A percentile compares a stretch with the other conserved stretches of the same genome.
phyloP scores from a whole-genome alignment of 1,140 invertebrate genomes.

The Propsilocerus akamusi region DNA sequence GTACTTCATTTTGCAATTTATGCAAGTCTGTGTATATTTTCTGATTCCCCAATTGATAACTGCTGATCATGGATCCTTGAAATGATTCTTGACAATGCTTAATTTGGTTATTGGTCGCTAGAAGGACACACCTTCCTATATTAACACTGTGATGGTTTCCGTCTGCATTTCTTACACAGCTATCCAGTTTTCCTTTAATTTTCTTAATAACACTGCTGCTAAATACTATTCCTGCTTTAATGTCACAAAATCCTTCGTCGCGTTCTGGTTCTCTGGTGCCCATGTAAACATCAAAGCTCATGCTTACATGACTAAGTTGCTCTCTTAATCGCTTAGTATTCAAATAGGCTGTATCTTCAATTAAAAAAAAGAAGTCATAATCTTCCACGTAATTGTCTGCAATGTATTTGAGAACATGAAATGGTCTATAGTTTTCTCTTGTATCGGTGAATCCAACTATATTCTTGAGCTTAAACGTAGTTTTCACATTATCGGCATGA shows the following conservation, averaged over 20 bases:
- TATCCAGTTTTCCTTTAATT: constrained; percentile 54
- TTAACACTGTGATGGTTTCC: constrained; percentile 61
- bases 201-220: constrained; percentile 57
- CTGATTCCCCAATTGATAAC: constrained; percentile 31
- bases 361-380: constrained; percentile 79
- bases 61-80: constrained; percentile 26
- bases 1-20: constrained; percentile 20
- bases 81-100: constrained; percentile 31
- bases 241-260: constrained; percentile 18
- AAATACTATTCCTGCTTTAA: constrained; percentile 52
- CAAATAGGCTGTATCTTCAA: constrained; percentile 63
- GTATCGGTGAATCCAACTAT: constrained; percentile 68
- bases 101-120: constrained; percentile 41
- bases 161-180: constrained; percentile 68
- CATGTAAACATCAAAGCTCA: constrained; percentile 62
- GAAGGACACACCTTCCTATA: constrained; percentile 60
- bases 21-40: constrained; percentile 30
- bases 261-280: constrained; percentile 29
- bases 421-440: constrained; percentile 48
- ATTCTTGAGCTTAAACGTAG: constrained; percentile 49
- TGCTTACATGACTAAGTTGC: constrained; percentile 55
- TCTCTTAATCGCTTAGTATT: constrained; percentile 48
- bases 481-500: constrained; percentile 38
- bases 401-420: constrained; percentile 76
- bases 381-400: constrained; percentile 72